Evolutionary conservation across 2,113 vertebrate genomes (phyloP).

Genomic region (Oxyura jamaicensis): DNA sequence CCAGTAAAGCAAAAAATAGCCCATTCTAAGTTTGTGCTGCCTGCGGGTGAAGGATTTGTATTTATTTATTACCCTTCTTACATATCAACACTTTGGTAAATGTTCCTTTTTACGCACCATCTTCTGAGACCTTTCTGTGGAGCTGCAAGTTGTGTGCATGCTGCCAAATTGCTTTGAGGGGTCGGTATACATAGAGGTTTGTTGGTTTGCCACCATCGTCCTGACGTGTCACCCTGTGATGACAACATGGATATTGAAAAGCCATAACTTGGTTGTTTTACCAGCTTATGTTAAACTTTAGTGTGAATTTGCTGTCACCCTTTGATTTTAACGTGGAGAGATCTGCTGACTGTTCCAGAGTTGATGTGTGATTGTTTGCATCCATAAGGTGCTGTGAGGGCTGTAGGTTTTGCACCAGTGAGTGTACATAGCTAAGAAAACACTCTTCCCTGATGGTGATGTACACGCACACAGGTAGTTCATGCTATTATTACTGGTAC

Average conservation of each 20-base stretch:
- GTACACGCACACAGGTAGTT: neutral
- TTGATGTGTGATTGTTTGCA: neutral
- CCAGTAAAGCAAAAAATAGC: neutral
- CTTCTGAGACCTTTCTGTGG: neutral
- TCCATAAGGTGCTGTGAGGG: neutral
- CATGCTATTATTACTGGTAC: rapidly evolving
- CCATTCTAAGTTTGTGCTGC: neutral
- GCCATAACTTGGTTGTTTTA: neutral
- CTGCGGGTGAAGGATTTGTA: neutral
- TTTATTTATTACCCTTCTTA: neutral
- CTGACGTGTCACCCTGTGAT: neutral
- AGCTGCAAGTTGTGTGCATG: neutral
- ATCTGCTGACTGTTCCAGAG: neutral
- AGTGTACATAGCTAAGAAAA: neutral
- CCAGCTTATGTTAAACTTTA: neutral
- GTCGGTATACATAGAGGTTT: neutral
- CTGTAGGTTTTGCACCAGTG: neutral
- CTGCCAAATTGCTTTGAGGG: neutral
- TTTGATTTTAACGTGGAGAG: neutral
- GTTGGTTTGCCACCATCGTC: neutral
- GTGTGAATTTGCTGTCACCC: neutral
- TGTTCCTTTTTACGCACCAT: neutral
- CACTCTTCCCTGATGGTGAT: rapidly evolving
- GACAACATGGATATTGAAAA: neutral
- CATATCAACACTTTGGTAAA: rapidly evolving